Evolutionary conservation across 2,797 vertebrate species (phyloP).

Genomic region (Heteromormyrus szaboi): DNA sequence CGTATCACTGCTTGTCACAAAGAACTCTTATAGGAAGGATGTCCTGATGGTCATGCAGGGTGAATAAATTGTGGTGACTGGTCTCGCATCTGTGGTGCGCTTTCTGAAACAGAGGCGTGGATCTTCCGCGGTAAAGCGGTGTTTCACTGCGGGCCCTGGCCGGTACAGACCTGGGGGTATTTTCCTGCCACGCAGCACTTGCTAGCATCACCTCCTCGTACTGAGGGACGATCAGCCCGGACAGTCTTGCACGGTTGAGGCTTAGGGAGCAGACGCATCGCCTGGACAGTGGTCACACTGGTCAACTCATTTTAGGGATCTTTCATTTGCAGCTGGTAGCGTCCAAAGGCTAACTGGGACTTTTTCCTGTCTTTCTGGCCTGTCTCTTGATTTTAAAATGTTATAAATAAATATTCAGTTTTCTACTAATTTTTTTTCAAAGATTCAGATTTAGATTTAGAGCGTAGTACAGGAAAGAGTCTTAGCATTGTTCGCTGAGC

Average conservation of each 20-base stretch:
- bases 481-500: neutral
- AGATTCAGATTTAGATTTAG: neutral
- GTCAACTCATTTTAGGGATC: neutral
- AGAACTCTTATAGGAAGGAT: neutral
- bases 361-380: neutral
- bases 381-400: neutral
- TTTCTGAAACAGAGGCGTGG: neutral
- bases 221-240: neutral
- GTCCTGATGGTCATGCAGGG: neutral
- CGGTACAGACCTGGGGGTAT: neutral
- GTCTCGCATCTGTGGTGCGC: neutral
- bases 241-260: neutral
- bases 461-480: neutral
- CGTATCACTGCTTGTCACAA: neutral
- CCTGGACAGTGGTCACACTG: neutral
- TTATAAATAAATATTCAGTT: neutral
- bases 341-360: neutral
- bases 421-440: neutral
- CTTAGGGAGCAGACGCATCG: neutral
- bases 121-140: neutral
- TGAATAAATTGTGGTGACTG: neutral
- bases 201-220: neutral
- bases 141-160: neutral
- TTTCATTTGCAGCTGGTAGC: neutral
- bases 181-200: neutral